A percentile compares a stretch with the other conserved stretches of the same genome.
phyloP scores from a whole-genome alignment of 2,113 vertebrate species.

The Aplodontia rufa region DNA sequence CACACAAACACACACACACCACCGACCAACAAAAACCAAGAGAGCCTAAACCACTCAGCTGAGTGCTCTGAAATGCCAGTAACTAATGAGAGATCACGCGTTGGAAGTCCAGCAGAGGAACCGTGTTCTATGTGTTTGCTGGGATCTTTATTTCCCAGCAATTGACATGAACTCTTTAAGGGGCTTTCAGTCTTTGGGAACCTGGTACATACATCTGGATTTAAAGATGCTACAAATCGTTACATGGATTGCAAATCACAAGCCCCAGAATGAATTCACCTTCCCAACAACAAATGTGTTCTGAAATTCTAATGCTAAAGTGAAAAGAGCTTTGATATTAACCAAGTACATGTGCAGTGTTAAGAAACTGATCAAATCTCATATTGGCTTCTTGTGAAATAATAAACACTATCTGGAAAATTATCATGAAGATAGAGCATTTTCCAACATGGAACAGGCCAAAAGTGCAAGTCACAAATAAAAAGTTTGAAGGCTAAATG shows the following conservation, averaged over 20 bases:
- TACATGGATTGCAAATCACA: neutral
- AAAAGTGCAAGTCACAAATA: neutral
- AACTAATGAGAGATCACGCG: slow-evolving; percentile 71
- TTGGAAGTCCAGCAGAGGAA: slow-evolving; percentile 61
- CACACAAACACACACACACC: slow-evolving; percentile 23
- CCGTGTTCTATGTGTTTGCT: slow-evolving; percentile 64
- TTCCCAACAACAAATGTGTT: neutral
- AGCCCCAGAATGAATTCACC: neutral
- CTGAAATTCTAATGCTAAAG: neutral
- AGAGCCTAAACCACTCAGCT: slow-evolving; percentile 42
- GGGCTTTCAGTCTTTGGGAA: slow-evolving; percentile 54
- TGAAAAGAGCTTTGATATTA: neutral
- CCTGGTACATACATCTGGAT: neutral
- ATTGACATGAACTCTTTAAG: slow-evolving; percentile 54
- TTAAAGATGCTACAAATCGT: neutral
- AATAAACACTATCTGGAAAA: neutral
- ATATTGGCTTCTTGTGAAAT: neutral
- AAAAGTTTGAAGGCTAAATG: neutral
- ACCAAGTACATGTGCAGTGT: neutral
- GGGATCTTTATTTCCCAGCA: slow-evolving; percentile 64
- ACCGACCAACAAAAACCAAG: slow-evolving; percentile 33
- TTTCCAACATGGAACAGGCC: neutral
- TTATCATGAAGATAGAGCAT: neutral
- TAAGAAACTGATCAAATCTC: neutral
- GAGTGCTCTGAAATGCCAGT: slow-evolving; percentile 31